phyloP scores from a whole-genome alignment of 2,888 invertebrate genomes.

The Ochropleura plecta region DNA sequence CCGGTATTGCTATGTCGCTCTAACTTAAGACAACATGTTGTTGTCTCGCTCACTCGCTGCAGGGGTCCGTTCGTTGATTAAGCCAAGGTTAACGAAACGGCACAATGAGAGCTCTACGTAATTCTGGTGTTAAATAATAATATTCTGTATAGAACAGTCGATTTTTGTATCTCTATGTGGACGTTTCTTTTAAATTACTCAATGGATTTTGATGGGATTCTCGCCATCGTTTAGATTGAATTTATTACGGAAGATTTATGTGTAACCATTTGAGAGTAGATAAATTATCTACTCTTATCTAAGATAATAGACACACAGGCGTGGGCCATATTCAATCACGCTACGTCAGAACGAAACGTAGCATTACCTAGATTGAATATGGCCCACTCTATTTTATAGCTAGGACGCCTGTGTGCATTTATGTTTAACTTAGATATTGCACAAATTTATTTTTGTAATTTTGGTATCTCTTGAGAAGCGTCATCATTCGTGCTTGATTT shows the following conservation, averaged over 20 bases:
- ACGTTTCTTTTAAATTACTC: not conserved
- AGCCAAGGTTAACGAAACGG: conserved; percentile 60
- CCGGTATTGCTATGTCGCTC: conserved; percentile 73
- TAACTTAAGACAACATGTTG: conserved; percentile 27
- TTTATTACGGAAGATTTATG: not conserved
- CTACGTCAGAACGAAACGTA: too few relatives aligned
- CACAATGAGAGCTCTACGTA: conserved; percentile 40
- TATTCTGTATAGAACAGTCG: not conserved
- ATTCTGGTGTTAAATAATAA: conserved; percentile 21
- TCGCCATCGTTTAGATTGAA: not conserved
- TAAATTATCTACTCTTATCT: too few relatives aligned
- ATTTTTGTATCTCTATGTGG: not conserved
- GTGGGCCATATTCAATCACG: too few relatives aligned
- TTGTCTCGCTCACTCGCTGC: conserved; percentile 46
- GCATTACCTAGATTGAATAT: too few relatives aligned
- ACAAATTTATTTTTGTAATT: conserved; percentile 24
- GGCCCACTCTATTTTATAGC: too few relatives aligned
- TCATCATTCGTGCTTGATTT: conserved; percentile 2
- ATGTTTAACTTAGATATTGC: too few relatives aligned
- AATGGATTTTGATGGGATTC: not conserved
- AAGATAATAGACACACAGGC: too few relatives aligned
- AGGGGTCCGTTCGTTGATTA: conserved; percentile 54
- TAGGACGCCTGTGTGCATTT: too few relatives aligned
- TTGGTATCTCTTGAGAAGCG: conserved; percentile 6
- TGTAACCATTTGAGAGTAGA: not conserved